Percentiles rank a stretch among this genome's conserved stretches.
Evolutionary conservation across 2,888 invertebrate genomes (phyloP).

Genomic region (Beris morrisii): DNA sequence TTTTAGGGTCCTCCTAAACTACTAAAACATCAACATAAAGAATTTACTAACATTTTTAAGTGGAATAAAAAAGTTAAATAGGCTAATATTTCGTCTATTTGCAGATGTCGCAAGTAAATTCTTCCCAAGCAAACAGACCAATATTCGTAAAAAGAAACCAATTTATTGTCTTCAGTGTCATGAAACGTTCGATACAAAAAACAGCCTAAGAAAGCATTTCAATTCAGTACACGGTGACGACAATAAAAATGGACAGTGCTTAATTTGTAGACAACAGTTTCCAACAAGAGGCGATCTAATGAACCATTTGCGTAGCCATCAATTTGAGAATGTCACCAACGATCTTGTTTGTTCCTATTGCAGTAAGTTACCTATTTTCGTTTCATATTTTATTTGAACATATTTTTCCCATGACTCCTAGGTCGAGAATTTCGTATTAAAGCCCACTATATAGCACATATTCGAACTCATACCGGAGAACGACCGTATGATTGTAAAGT

Average conservation of each 20-base stretch:
- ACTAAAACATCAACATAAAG: too few relatives aligned
- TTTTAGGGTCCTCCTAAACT: too few relatives aligned
- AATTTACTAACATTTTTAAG: too few relatives aligned
- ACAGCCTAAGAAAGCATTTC: background rate
- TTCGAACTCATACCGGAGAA: conserved; percentile 39
- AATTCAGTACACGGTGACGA: conserved; percentile 5
- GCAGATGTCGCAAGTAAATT: too few relatives aligned
- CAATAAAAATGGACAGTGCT: conserved; percentile 2
- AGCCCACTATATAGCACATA: conserved; percentile 19
- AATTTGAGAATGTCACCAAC: too few relatives aligned
- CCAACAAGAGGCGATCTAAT: conserved; percentile 5
- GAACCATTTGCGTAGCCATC: background rate
- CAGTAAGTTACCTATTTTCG: background rate
- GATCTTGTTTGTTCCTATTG: background rate
- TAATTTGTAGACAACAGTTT: background rate
- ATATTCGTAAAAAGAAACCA: too few relatives aligned
- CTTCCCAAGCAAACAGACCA: too few relatives aligned
- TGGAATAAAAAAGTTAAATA: too few relatives aligned
- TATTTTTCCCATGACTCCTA: too few relatives aligned
- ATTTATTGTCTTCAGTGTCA: conserved; percentile 12
- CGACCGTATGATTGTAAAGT: conserved; percentile 35
- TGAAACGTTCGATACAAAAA: background rate
- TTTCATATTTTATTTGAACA: too few relatives aligned
- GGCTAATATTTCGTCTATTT: too few relatives aligned
- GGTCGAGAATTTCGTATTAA: too few relatives aligned